Base-by-base conservation (phyloP, 2,888 invertebrate genomes). In the Furcula furcula region DNA sequence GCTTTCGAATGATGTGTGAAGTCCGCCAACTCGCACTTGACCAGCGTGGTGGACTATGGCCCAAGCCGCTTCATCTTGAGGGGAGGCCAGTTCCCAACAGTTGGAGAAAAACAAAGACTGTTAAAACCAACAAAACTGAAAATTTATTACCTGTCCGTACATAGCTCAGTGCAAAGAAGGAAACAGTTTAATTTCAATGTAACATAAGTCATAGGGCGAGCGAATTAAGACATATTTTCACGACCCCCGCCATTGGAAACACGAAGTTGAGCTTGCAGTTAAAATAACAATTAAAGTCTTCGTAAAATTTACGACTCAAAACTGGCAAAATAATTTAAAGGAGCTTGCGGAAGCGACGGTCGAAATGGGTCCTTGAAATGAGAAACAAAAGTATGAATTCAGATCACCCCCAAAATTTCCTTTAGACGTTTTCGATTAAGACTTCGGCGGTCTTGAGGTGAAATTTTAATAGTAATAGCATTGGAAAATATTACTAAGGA, bases 211-310 rank as follows among this genome's bases (percentile, higher is more conserved):
- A 86, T 83, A 81, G 75, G 78, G 77, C 62, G 66, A 65, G 66
- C 69, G 85, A 83, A 87, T 87, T 81, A 87, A 87, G 86, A 86
- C 85, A 84, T 85, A 86, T 86, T 86, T 87, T 78, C 76, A 70
- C 70, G 56, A 65, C 71, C 77, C 77, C 71, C 56, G 53, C 61
- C 59, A 61, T 55, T 49, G 65, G 54, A 66, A 76, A 69, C 74
- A 77, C 81, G 77, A 80, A 77, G 82, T 84, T 77, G 76, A 80
- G 77, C 76, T 83, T 80, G 86, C 88, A 87, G 86, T 88, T 85
- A 88, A 87, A 88, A 84, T 85, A 85, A 88, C 86, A 88, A 88
- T 88, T 88, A 88, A 88, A 88, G 87, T 88, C 88, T 73, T 66
- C 69, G 68, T 70, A 60, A 85, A 87, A 88, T 88, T 88, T 88